Conservation (phyloP, 2,113 vertebrate genomes). For the Forbesichthys papilliferus region DNA sequence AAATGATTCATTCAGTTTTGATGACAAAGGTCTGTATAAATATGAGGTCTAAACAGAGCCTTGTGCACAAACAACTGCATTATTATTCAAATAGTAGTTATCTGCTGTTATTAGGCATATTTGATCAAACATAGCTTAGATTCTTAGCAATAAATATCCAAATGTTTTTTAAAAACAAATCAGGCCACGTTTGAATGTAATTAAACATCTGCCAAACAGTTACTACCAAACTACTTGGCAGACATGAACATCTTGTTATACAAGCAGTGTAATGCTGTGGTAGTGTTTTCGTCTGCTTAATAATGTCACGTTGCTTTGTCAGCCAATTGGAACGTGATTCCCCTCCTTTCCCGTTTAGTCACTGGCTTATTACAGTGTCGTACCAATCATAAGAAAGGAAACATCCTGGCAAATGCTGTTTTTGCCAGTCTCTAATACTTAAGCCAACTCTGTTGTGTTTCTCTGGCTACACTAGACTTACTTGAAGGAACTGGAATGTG, state of each 20-base stretch:
- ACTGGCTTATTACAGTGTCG: conserved; percentile 65
- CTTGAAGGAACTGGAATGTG: conserved; percentile 62
- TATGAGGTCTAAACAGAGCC: conserved; percentile 30
- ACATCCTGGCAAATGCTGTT: conserved; percentile 45
- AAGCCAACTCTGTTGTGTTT: conserved; percentile 8
- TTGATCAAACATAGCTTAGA: conserved; percentile 4
- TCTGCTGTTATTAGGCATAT: conserved; percentile 23
- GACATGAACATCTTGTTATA: too few relatives aligned
- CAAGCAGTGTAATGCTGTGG: not conserved
- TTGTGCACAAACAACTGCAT: conserved; percentile 47
- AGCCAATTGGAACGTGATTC: conserved; percentile 44
- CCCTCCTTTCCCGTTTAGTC: conserved; percentile 3
- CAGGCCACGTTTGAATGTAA: not conserved
- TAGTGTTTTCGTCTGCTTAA: conserved; percentile 21
- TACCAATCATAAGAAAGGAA: conserved; percentile 11
- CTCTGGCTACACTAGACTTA: conserved; percentile 32
- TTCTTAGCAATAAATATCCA: not conserved
- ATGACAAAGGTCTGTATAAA: conserved; percentile 32
- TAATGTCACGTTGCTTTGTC: not conserved
- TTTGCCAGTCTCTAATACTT: conserved; percentile 30
- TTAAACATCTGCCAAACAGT: not conserved
- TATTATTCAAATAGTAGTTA: conserved; percentile 62
- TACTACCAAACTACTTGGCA: not conserved
- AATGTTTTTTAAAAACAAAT: not conserved
- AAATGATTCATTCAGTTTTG: conserved; percentile 42